Percentiles rank a stretch among this genome's conserved stretches.
These are phyloP conservation scores for Periophthalmus modestus DNA, from an alignment of 2,113 vertebrate species.

Conservation along the genomic window DNA sequence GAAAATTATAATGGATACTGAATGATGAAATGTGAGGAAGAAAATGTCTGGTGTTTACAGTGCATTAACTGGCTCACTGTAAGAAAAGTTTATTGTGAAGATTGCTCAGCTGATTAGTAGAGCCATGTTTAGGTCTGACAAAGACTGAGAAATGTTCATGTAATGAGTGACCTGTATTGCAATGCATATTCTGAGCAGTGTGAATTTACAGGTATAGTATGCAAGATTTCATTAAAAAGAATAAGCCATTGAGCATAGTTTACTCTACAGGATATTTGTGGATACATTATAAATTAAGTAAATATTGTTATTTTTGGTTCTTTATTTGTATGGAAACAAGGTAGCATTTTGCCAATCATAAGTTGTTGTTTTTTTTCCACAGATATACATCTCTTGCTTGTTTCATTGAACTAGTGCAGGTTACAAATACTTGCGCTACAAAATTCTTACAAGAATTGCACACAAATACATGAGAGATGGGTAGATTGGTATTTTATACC, in stretches of 20 bases:
- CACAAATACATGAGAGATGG: too few species aligned
- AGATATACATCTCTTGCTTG: too few species aligned
- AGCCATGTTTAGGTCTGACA: slow-evolving; percentile 22
- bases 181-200: neutral
- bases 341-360: neutral
- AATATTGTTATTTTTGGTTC: neutral
- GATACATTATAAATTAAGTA: neutral
- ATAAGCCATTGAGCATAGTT: neutral
- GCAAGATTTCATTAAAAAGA: neutral
- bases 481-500: neutral
- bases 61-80: slow-evolving; percentile 34
- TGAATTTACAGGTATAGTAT: slow-evolving; percentile 7
- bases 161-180: slow-evolving; percentile 8
- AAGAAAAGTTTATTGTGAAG: neutral
- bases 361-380: too few species aligned
- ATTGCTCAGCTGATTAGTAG: slow-evolving; percentile 16
- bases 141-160: slow-evolving; percentile 14
- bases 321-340: neutral
- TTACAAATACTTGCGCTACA: neutral
- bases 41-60: slow-evolving; percentile 50
- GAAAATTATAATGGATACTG: slow-evolving; percentile 16
- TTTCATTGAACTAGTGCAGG: too few species aligned
- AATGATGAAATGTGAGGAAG: slow-evolving; percentile 23
- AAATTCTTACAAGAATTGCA: neutral
- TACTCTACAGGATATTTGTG: neutral